A percentile compares a stretch with the other conserved stretches of the same genome.
phyloP scores from a whole-genome alignment of 2,797 vertebrate genomes.

The Dendrocincla fuliginosa region DNA sequence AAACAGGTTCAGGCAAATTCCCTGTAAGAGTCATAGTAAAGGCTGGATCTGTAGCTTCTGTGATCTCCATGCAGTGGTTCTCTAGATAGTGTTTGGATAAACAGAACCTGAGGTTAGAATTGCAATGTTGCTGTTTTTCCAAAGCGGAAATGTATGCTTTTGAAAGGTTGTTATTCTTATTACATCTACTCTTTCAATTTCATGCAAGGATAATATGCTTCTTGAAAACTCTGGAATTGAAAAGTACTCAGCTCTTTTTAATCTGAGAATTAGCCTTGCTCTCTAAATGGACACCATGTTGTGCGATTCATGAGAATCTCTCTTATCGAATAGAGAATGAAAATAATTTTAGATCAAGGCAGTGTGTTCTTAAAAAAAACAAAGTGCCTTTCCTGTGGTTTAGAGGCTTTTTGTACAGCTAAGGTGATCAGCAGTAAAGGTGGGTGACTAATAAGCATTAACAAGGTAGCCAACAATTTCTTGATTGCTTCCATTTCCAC shows the following conservation, averaged over 20 bases:
- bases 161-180: background rate
- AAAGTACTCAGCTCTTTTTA: background rate
- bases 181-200: background rate
- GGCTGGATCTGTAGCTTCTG: background rate
- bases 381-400: background rate
- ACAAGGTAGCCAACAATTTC: background rate
- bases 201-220: background rate
- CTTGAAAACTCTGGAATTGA: background rate
- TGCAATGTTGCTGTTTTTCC: background rate
- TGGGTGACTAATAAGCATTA: background rate
- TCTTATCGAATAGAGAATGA: background rate
- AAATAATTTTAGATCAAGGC: background rate
- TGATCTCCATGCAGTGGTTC: background rate
- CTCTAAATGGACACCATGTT: background rate
- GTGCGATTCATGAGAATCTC: background rate
- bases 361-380: background rate
- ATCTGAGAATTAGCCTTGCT: background rate
- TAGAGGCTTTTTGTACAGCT: background rate
- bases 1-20: background rate
- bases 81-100: background rate
- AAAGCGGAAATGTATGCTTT: background rate
- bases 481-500: background rate
- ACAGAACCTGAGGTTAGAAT: background rate
- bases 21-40: background rate
- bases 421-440: background rate